Percentiles rank a stretch among this genome's conserved stretches.
Evolutionary conservation across 2,113 vertebrate genomes (phyloP).

Genomic region (Psophia crepitans): DNA sequence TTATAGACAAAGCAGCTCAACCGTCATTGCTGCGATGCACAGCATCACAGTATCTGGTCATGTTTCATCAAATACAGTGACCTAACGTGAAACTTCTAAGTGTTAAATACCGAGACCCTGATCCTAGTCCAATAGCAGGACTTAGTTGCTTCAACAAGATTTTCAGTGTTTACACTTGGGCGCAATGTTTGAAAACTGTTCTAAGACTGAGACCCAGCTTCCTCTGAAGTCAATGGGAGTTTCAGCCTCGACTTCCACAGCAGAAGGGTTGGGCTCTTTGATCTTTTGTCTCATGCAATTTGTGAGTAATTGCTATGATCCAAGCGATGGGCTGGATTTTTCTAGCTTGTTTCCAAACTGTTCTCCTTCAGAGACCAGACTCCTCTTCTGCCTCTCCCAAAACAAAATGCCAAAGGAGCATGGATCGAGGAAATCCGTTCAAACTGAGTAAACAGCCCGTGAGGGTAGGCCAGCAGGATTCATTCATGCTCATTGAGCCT

Average conservation of each 20-base stretch:
- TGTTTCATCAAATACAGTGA: not conserved
- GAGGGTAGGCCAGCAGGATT: constrained; percentile 67
- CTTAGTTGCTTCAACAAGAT: not conserved
- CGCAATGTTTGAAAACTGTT: not conserved
- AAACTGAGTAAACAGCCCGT: constrained; percentile 54
- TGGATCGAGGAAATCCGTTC: constrained; percentile 63
- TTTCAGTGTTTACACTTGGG: not conserved
- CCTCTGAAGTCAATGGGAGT: constrained; percentile 28
- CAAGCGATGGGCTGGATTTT: not conserved
- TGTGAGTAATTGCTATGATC: not conserved
- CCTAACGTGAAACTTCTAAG: not conserved
- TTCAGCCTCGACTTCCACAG: constrained; percentile 14
- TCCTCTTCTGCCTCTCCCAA: constrained; percentile 18
- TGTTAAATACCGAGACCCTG: not conserved
- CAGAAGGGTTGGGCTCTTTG: constrained; percentile 21
- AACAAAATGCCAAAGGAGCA: constrained; percentile 35
- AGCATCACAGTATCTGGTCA: not conserved
- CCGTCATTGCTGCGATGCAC: not conserved
- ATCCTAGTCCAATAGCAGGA: not conserved
- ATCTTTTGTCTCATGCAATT: constrained; percentile 28
- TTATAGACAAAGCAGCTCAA: not conserved
- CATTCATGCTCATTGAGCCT: constrained; percentile 66
- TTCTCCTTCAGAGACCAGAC: not conserved
- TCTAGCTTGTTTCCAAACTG: not conserved
- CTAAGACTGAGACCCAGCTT: not conserved